Base-by-base conservation (phyloP, 2,888 invertebrate species). In the Nycteola revayana region DNA sequence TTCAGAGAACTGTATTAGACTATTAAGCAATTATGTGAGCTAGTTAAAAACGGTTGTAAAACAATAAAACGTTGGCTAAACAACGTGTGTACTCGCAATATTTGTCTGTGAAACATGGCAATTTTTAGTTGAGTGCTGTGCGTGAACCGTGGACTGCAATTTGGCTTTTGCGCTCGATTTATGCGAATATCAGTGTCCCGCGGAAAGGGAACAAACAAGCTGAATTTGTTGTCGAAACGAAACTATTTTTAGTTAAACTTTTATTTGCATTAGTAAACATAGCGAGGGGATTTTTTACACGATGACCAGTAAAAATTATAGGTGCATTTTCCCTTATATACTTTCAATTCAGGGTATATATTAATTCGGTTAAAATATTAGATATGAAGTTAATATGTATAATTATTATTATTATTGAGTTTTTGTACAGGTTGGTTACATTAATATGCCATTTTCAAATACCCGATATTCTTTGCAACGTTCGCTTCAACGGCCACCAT, bases 101-200 rank as follows among this genome's bases (percentile, higher is more conserved):
- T 84, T 81, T 74, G 75, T 76, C 75, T 72, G 72, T 73, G 60
- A 67, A 75, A 78, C 79, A 77, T 77, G 62, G 74, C 79, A 74
- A 76, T 81, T 84, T 85, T 81, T 77, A 75, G 79, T 80, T 67
- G 77, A 79, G 77, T 72, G 76, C 65, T 59, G 73, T 74, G 62
- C 68, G 77, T 77, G 77, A 76, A 75, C 72, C 79, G 80, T 77
- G 62, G 72, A 71, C 57, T 66, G 84, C 83, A 86, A 86, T 88
- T 87, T 81, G 77, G 78, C 74, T 73, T 77, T 83, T 83, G 71
- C 75, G 70, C 75, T 70, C 73, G 75, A 86, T 88, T 88, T 87
- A 87, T 84, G 81, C 60, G 81, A 74, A 78, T 76, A 79, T 79
- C 81, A 76, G 67, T 66, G 71, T 49, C 64, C 68, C 74, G 76